A percentile compares a stretch with the other conserved stretches of the same genome.
Conservation (phyloP, 2,113 vertebrate species). For the Stigmatopora argus region DNA sequence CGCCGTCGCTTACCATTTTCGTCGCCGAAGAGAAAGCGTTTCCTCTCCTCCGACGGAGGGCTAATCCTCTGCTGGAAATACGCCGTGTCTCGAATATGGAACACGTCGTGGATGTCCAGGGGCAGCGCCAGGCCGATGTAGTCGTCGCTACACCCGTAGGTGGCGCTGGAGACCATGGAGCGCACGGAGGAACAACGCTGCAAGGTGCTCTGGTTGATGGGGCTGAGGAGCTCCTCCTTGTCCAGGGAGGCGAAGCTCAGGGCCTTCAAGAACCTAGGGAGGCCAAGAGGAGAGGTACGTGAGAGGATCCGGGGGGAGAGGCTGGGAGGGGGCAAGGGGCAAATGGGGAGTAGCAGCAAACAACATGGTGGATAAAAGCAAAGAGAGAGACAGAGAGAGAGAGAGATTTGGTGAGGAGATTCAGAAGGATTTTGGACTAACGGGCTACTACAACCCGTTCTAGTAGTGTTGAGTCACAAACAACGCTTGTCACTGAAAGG, state of each 20-base stretch:
- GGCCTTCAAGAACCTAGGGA: conserved; percentile 92
- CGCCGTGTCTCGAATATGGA: conserved; percentile 86
- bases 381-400: conserved; percentile 17
- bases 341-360: conserved; percentile 29
- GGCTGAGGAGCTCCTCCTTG: conserved; percentile 95
- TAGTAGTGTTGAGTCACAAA: not conserved
- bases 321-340: conserved; percentile 28
- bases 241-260: conserved; percentile 96
- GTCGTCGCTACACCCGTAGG: conserved; percentile 87
- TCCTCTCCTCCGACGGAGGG: conserved; percentile 83
- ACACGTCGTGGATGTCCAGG: conserved; percentile 91
- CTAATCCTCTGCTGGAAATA: conserved; percentile 92
- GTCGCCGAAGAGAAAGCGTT: conserved; percentile 77
- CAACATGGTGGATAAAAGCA: conserved; percentile 37
- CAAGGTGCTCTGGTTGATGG: conserved; percentile 93
- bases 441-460: not conserved
- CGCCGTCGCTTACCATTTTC: conserved; percentile 63
- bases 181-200: conserved; percentile 95
- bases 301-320: conserved; percentile 64
- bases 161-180: conserved; percentile 92
- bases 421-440: not conserved
- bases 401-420: conserved; percentile 17
- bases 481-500: not conserved
- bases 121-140: conserved; percentile 93
- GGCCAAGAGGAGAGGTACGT: conserved; percentile 57